Conservation (phyloP, 2,888 invertebrate genomes). For the Hypselothyrea guttata region DNA sequence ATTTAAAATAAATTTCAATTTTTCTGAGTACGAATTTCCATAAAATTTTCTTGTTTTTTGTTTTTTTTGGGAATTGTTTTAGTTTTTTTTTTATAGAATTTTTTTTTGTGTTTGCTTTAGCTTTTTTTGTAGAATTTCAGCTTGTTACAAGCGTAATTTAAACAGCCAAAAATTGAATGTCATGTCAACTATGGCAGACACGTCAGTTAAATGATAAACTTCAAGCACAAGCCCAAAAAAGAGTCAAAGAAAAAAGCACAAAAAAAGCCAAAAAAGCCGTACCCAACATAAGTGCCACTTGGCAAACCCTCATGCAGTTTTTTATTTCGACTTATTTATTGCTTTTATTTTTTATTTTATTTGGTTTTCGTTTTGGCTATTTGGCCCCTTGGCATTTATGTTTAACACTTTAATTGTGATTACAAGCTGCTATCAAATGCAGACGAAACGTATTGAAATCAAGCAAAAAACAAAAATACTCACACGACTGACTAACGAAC, state of each 20-base stretch:
- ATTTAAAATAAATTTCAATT: no score
- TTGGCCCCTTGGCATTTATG: conserved; percentile 72
- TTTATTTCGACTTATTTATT: background rate
- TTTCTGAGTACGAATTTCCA: no score
- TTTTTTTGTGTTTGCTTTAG: no score
- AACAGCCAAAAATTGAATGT: conserved; percentile 24
- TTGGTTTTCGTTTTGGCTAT: conserved; percentile 34
- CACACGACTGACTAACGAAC: conserved; percentile 29
- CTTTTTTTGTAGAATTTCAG: no score
- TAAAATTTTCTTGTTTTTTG: no score
- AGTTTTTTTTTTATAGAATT: no score
- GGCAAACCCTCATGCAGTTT: conserved; percentile 55
- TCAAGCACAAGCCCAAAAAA: conserved; percentile 18
- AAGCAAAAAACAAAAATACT: conserved; percentile 13
- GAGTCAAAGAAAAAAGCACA: no score
- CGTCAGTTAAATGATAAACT: conserved; percentile 64
- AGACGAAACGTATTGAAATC: conserved; percentile 35
- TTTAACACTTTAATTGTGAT: conserved; percentile 80
- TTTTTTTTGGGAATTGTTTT: no score
- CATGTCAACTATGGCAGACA: conserved; percentile 63
- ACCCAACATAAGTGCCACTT: conserved; percentile 52
- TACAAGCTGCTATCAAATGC: conserved; percentile 72
- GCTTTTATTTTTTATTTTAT: conserved; percentile 1
- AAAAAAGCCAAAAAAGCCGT: conserved; percentile 22
- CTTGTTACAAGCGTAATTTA: no score